These are phyloP conservation scores for Nymphalis polychloros DNA, from an alignment of 2,888 invertebrate genomes.

Conservation along the genomic window DNA sequence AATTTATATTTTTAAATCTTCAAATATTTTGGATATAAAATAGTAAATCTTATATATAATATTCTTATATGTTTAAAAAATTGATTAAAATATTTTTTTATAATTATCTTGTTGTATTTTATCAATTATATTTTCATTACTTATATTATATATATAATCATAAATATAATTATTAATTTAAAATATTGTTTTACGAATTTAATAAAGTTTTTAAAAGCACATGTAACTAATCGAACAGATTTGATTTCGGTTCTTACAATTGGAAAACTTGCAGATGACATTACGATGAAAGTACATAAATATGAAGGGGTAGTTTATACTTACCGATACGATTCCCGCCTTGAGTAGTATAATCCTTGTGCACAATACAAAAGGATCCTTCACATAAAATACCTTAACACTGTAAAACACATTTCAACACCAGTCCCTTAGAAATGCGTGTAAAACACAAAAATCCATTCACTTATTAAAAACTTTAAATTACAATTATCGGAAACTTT, in stretches of 20 bases:
- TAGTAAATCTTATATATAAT: too few species aligned
- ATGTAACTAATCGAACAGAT: neutral
- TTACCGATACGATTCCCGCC: conserved; percentile 62
- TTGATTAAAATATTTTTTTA: too few species aligned
- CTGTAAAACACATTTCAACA: conserved; percentile 51
- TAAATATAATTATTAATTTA: too few species aligned
- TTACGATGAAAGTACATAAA: conserved; percentile 9
- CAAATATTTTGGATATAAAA: too few species aligned
- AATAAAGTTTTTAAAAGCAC: neutral
- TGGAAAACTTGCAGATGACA: conserved; percentile 24
- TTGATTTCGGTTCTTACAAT: neutral
- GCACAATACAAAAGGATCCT: conserved; percentile 63
- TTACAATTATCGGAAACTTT: conserved; percentile 45
- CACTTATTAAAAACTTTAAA: conserved; percentile 1
- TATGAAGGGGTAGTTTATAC: conserved; percentile 42
- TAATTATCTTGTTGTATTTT: too few species aligned
- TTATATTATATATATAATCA: too few species aligned
- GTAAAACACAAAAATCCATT: conserved; percentile 27
- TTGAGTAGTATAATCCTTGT: conserved; percentile 64
- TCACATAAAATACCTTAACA: conserved; percentile 59
- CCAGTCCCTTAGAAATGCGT: conserved; percentile 35
- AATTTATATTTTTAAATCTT: too few species aligned
- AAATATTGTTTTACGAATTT: too few species aligned
- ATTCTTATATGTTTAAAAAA: too few species aligned
- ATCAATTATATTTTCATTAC: too few species aligned